Evolutionary conservation across 2,797 vertebrate species (phyloP).

Genomic region (Pseudochirops corinnae): DNA sequence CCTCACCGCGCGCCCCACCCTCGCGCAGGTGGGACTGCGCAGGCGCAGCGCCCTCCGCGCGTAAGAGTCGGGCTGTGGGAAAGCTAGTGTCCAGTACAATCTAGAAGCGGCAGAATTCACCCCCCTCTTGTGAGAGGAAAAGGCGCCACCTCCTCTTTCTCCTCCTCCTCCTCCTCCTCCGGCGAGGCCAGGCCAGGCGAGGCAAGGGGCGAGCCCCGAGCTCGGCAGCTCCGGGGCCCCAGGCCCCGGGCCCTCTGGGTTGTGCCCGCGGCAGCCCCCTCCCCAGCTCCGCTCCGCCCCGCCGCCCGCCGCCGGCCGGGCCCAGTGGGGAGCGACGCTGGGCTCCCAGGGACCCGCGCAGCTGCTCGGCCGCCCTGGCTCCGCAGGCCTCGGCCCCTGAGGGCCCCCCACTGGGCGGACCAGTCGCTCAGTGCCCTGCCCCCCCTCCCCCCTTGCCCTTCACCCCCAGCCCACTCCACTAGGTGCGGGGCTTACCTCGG

Average conservation of each 20-base stretch:
- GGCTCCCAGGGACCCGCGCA: constrained; percentile 29
- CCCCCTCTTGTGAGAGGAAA: constrained; percentile 49
- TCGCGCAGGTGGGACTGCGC: constrained; percentile 59
- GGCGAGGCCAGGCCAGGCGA: neutral
- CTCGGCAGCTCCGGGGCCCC: constrained; percentile 16
- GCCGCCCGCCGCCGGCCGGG: constrained; percentile 27
- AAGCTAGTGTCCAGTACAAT: constrained; percentile 77
- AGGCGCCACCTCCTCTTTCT: constrained; percentile 49
- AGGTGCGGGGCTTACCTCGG: constrained; percentile 69
- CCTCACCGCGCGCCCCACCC: neutral
- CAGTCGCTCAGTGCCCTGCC: constrained; percentile 48
- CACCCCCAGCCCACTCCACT: constrained; percentile 34
- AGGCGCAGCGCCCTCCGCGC: constrained; percentile 54
- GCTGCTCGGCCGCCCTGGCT: constrained; percentile 51
- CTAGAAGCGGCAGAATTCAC: constrained; percentile 70
- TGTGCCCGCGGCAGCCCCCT: constrained; percentile 59
- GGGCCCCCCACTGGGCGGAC: constrained; percentile 47
- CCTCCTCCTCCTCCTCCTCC: constrained; percentile 55
- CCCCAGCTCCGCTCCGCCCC: constrained; percentile 58
- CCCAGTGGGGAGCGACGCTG: constrained; percentile 24
- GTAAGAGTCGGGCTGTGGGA: constrained; percentile 64
- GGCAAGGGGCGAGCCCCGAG: constrained; percentile 42
- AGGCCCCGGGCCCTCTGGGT: constrained; percentile 53
- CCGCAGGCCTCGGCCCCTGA: constrained; percentile 60
- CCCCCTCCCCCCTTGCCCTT: constrained; percentile 51